Evolutionary conservation across 2,888 invertebrate genomes (phyloP).

Genomic region (Meloe dianella): DNA sequence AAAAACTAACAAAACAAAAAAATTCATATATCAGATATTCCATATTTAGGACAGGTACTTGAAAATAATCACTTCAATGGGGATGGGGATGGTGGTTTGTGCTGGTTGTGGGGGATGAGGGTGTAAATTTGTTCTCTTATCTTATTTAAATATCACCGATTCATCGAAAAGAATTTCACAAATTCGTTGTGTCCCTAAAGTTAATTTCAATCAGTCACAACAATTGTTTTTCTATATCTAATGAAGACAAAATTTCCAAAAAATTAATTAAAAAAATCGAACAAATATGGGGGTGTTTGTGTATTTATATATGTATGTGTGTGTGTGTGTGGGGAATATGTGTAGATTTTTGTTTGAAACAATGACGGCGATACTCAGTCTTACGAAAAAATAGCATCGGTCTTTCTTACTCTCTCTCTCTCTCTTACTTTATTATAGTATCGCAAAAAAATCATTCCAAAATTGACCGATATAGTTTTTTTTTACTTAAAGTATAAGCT

Average conservation of each 20-base stretch:
- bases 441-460: no score
- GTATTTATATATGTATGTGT: no score
- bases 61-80: constrained; percentile 1
- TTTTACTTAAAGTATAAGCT: constrained; percentile 88
- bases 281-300: no score
- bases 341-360: constrained; percentile 21
- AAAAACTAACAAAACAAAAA: no score
- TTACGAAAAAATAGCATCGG: constrained; percentile 17
- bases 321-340: no score
- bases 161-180: neutral
- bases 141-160: neutral
- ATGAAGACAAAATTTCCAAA: neutral
- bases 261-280: no score
- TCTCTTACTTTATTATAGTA: no score
- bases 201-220: neutral
- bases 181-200: constrained; percentile 8
- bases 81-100: neutral
- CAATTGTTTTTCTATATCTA: neutral
- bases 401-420: constrained; percentile 38
- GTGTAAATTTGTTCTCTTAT: no score
- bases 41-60: neutral
- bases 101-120: no score
- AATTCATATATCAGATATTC: neutral
- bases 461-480: constrained; percentile 85
- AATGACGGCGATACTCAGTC: constrained; percentile 11